Evolutionary conservation across 2,888 invertebrate species (phyloP).

Genomic region (Gastracanthus pulcherrimus): DNA sequence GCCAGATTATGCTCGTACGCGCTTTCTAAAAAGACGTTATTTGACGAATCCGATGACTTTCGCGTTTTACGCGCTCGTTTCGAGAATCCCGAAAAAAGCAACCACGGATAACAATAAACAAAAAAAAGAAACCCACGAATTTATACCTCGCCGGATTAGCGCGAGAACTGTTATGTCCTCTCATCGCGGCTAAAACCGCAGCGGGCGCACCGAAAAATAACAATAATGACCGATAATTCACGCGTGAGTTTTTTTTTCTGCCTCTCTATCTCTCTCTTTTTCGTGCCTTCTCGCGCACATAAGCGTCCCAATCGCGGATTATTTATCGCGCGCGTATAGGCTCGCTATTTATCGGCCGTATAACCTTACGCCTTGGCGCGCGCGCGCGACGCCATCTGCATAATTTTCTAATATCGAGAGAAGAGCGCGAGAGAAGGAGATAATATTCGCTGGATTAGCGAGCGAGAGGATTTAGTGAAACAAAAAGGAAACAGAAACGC

Average conservation of each 20-base stretch:
- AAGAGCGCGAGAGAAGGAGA: background rate
- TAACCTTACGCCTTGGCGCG: slow-evolving; percentile 59
- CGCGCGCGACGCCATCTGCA: slow-evolving; percentile 61
- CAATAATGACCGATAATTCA: slow-evolving; percentile 55
- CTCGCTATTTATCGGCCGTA: too few relatives aligned
- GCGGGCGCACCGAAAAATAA: slow-evolving; percentile 34
- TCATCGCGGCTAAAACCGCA: slow-evolving; percentile 31
- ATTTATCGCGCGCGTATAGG: slow-evolving; percentile 60
- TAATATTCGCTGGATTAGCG: slow-evolving; percentile 50
- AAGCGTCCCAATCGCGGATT: slow-evolving; percentile 44
- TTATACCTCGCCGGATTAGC: slow-evolving; percentile 47
- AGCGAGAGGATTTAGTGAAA: background rate
- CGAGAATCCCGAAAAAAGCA: background rate
- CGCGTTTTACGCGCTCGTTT: slow-evolving; percentile 10
- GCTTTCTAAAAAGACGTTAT: slow-evolving; percentile 2
- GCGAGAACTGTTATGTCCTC: slow-evolving; percentile 50
- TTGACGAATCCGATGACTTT: slow-evolving; percentile 44
- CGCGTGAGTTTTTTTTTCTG: slow-evolving; percentile 31
- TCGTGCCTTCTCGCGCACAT: slow-evolving; percentile 12
- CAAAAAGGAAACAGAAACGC: background rate
- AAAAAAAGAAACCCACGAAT: slow-evolving; percentile 28
- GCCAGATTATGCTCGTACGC: background rate
- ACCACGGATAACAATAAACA: background rate
- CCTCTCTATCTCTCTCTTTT: background rate
- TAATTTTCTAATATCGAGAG: slow-evolving; percentile 62